Conservation (phyloP, 1,140 invertebrate species). For the Drosophila triauraria region DNA sequence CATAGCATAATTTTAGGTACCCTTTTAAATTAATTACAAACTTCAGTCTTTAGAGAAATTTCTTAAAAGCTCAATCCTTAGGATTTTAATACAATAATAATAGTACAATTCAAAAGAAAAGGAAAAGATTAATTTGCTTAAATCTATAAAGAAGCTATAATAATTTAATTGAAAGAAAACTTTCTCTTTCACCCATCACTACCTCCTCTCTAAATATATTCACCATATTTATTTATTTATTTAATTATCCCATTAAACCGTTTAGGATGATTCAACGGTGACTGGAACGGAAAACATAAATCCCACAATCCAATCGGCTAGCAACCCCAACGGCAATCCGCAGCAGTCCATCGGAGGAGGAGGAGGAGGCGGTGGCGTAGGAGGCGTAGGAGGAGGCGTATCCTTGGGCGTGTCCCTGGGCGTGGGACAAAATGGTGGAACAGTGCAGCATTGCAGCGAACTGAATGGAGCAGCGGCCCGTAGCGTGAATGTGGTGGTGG, state of each 20-base stretch:
- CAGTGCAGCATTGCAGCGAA: constrained; percentile 34
- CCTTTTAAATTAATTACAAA: too few relatives aligned
- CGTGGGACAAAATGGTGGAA: constrained; percentile 3
- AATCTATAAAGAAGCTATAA: too few relatives aligned
- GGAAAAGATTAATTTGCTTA: too few relatives aligned
- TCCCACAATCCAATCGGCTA: constrained; percentile 60
- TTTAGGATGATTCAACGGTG: constrained; percentile 70
- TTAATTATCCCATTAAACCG: too few relatives aligned
- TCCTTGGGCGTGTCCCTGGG: constrained; percentile 16
- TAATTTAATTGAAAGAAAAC: too few relatives aligned
- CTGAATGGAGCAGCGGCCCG: constrained; percentile 66
- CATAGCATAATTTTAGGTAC: too few relatives aligned
- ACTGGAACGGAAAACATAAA: constrained; percentile 68
- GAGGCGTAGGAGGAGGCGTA: constrained; percentile 26
- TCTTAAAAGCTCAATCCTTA: too few relatives aligned
- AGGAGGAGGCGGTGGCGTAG: constrained; percentile 25
- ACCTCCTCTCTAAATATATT: neutral
- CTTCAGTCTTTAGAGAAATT: too few relatives aligned
- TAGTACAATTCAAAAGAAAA: too few relatives aligned
- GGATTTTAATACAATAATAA: too few relatives aligned
- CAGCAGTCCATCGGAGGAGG: constrained; percentile 31
- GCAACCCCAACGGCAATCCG: constrained; percentile 77
- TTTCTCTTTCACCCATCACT: too few relatives aligned
- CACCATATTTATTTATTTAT: neutral
- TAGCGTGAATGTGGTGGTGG: constrained; percentile 79